A percentile compares a stretch with the other conserved stretches of the same genome.
These are phyloP conservation scores for Microtus pennsylvanicus DNA, from an alignment of 2,113 vertebrate genomes.

Conservation along the genomic window DNA sequence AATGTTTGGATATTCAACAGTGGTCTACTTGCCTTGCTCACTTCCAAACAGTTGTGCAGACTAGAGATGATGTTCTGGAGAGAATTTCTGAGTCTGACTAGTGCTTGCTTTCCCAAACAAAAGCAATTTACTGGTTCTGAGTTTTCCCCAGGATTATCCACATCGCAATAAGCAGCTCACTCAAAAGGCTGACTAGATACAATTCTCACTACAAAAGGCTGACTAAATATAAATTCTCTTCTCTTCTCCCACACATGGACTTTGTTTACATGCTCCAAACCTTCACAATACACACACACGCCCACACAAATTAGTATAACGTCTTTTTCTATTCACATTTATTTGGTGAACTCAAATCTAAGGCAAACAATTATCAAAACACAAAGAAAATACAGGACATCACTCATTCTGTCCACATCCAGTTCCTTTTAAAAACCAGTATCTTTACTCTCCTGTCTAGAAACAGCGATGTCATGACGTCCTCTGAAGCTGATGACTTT, in stretches of 20 bases:
- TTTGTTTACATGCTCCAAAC: background rate
- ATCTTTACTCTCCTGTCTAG: constrained; percentile 2
- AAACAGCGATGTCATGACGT: background rate
- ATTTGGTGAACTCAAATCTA: constrained; percentile 70
- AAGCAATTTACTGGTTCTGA: constrained; percentile 28
- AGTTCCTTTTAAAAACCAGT: constrained; percentile 43
- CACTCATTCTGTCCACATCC: constrained; percentile 24
- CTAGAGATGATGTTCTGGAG: constrained; percentile 73
- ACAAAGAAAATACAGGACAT: constrained; percentile 16
- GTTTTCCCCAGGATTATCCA: constrained; percentile 20
- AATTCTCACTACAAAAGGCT: constrained; percentile 54
- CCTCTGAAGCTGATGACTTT: background rate
- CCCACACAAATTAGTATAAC: background rate
- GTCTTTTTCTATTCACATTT: constrained; percentile 49
- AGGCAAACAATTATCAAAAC: background rate
- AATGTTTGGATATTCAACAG: constrained; percentile 78
- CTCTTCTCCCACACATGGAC: background rate
- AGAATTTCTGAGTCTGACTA: constrained; percentile 76
- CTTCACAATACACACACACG: background rate
- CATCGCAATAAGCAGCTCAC: constrained; percentile 77
- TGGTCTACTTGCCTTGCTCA: constrained; percentile 79
- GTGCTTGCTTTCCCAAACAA: constrained; percentile 62
- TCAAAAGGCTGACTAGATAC: background rate
- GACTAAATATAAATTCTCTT: constrained; percentile 14
- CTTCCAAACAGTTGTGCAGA: constrained; percentile 79